Evolutionary conservation across 2,113 vertebrate species (phyloP), one percentile per base, ranked within the genome.

Genomic region (Opisthocomus hoazin): DNA sequence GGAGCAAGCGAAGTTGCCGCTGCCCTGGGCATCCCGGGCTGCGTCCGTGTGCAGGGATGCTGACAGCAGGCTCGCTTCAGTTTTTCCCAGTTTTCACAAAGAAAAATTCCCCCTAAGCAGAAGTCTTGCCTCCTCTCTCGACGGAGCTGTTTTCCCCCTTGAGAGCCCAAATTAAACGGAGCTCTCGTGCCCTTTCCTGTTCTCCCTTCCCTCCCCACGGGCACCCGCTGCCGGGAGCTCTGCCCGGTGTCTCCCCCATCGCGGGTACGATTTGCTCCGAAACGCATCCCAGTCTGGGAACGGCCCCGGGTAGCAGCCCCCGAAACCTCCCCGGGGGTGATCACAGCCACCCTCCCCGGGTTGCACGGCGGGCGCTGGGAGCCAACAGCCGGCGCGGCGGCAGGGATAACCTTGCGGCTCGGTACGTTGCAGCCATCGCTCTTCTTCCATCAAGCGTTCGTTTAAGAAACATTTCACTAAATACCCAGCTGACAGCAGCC

Each of bases 401-500:
- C 74, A 15, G 30, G 68, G 93, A 50, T 89, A 61, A 92, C 89
- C 92, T 77, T 95, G 90, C 3, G 20, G 54, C 73, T 65, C 7
- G 1, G 90, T 34, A 41, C 32, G 24, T 7, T 4, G 89, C 54
- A 71, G 78, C 90, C 95, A 80, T 94, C 79, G 10, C 90, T 96
- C 95, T 97, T 76, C 93, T 88, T 79, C 95, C 93, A 69, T 92
- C 96, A 56, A 54, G 60, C 39, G 12, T 53, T 89, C 84, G 37
- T 93, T 96, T 90, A 64, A 68, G 93, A 91, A 85, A 80, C 91
- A 87, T 94, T 76, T 50, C 78, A 10, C 90, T 95, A 96, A 96
- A 96, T 91, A 36, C 89, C 87, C 91, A 7, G 51, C 93, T 94
- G 97, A 93, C 95, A 96, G 87, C 89, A 12, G 1, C 36, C 6